Evolutionary conservation across 2,113 vertebrate species (phyloP).

Genomic region (Strix uralensis): DNA sequence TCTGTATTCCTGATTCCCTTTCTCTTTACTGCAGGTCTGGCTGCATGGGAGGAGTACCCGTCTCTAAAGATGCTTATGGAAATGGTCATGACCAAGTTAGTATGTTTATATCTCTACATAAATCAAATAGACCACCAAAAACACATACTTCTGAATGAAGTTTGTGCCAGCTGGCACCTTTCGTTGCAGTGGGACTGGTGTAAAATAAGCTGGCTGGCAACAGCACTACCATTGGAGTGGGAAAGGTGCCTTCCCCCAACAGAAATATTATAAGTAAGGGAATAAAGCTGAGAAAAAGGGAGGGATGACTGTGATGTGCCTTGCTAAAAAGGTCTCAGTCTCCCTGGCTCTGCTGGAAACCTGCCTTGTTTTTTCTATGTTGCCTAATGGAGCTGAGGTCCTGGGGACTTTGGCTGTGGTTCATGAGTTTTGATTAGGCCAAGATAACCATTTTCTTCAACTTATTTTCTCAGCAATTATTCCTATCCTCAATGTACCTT

Average conservation of each 20-base stretch:
- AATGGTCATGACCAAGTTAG: slow-evolving; percentile 99
- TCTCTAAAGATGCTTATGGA: slow-evolving; percentile 99
- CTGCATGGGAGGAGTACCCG: slow-evolving; percentile 97
- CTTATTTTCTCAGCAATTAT: slow-evolving; percentile 82
- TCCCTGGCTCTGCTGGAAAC: neutral
- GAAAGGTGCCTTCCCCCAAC: neutral
- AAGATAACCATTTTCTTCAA: neutral
- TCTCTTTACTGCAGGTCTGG: slow-evolving; percentile 77
- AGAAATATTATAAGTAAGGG: neutral
- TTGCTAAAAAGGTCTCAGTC: neutral
- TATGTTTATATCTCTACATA: neutral
- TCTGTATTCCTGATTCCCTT: neutral
- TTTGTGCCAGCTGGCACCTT: neutral
- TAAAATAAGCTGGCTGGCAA: neutral
- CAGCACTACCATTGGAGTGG: neutral
- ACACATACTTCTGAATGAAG: neutral
- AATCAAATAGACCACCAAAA: neutral
- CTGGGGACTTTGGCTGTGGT: neutral
- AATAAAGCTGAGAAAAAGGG: neutral
- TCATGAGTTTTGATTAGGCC: neutral
- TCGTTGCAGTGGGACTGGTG: neutral
- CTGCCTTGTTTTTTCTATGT: neutral
- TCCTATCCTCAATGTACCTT: slow-evolving; percentile 93
- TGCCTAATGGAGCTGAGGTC: rapidly evolving
- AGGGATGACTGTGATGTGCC: neutral